phyloP scores from a whole-genome alignment of 2,888 invertebrate species.

The Melanostoma scalare region DNA sequence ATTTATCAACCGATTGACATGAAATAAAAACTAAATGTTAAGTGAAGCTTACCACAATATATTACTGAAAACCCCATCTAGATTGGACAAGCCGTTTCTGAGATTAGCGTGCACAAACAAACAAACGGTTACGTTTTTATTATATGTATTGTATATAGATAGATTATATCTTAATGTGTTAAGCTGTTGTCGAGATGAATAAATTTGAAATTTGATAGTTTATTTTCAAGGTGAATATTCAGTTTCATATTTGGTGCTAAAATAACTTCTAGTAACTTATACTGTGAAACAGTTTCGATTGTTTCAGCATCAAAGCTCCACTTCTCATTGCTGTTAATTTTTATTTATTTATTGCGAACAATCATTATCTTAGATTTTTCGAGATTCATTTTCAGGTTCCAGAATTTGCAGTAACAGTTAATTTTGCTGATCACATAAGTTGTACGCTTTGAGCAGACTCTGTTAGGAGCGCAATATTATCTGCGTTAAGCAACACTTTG shows the following conservation, averaged over 20 bases:
- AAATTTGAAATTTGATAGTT: background rate
- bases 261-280: background rate
- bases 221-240: background rate
- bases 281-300: background rate
- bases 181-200: too few relatives aligned
- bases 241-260: background rate
- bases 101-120: too few relatives aligned
- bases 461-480: background rate
- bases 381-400: background rate
- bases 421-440: background rate
- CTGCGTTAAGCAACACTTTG: background rate
- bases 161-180: too few relatives aligned
- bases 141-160: too few relatives aligned
- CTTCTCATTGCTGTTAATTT: background rate
- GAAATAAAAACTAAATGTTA: too few relatives aligned
- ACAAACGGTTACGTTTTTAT: too few relatives aligned
- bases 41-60: too few relatives aligned
- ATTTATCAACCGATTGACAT: too few relatives aligned
- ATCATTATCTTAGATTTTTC: slow-evolving; percentile 2
- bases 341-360: too few relatives aligned
- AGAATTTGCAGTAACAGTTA: background rate
- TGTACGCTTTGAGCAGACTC: background rate
- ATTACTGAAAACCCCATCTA: too few relatives aligned
- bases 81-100: too few relatives aligned
- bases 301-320: background rate